Conservation (phyloP, 2,113 vertebrate species). For the Nicator chloris region DNA sequence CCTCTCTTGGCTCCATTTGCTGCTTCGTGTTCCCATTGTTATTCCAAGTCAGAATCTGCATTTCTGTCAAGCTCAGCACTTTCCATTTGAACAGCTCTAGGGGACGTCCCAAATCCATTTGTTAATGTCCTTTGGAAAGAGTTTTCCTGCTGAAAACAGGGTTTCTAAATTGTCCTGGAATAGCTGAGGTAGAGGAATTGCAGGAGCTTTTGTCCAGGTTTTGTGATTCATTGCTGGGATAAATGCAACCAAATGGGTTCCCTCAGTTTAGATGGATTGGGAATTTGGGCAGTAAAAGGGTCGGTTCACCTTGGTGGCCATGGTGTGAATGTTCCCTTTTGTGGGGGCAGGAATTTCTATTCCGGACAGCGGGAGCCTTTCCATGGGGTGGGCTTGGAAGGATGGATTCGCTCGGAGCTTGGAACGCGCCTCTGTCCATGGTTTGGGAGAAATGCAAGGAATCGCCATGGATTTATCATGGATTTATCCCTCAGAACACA, state of each 20-base stretch:
- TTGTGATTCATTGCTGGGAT: not conserved
- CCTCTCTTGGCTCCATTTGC: not conserved
- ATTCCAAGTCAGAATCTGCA: not conserved
- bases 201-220: not conserved
- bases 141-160: not conserved
- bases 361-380: not conserved
- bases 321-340: not conserved
- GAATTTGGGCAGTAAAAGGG: not conserved
- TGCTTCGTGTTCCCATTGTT: not conserved
- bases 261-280: not conserved
- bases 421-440: accelerated
- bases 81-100: not conserved
- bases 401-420: not conserved
- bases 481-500: not conserved
- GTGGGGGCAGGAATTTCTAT: not conserved
- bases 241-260: not conserved
- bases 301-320: not conserved
- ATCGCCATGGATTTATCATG: accelerated
- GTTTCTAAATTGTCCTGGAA: not conserved
- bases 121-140: not conserved
- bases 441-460: not conserved
- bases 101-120: not conserved
- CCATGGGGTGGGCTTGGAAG: not conserved
- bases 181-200: not conserved
- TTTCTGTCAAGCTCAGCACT: not conserved